phyloP scores from a whole-genome alignment of 2,888 invertebrate species.

The Rhamnusium bicolor region DNA sequence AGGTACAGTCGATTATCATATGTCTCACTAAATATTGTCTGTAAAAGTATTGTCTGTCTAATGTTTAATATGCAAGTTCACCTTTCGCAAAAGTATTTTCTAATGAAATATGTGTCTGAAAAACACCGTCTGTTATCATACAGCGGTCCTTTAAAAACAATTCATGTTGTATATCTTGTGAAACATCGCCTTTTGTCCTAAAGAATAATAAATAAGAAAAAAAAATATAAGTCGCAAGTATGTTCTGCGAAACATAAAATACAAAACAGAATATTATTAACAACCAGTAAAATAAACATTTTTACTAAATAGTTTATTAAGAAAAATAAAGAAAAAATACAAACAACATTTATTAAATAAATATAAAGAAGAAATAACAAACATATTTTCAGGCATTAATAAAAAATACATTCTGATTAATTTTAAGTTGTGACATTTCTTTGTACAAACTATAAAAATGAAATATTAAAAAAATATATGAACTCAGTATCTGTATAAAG shows the following conservation, averaged over 20 bases:
- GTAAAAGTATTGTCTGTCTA: no score
- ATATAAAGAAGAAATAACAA: slow-evolving; percentile 25
- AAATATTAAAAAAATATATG: not conserved
- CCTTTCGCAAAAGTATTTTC: no score
- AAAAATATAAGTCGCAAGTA: not conserved
- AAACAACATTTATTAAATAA: slow-evolving; percentile 28
- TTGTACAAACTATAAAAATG: not conserved
- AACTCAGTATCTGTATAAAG: not conserved
- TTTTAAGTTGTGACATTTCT: not conserved
- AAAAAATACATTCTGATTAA: not conserved
- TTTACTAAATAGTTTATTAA: slow-evolving; percentile 24
- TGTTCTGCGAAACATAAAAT: slow-evolving; percentile 4
- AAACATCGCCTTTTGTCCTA: no score
- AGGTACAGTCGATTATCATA: no score
- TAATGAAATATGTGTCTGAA: no score
- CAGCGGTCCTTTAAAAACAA: no score
- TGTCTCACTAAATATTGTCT: no score
- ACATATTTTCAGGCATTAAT: not conserved
- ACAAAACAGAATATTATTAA: not conserved
- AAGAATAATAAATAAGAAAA: not conserved
- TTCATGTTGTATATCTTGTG: no score
- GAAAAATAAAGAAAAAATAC: slow-evolving; percentile 25
- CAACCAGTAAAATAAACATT: not conserved
- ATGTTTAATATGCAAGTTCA: no score
- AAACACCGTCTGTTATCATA: no score